phyloP scores from a whole-genome alignment of 1,140 invertebrate species.

The Heliconius hewitsoni region DNA sequence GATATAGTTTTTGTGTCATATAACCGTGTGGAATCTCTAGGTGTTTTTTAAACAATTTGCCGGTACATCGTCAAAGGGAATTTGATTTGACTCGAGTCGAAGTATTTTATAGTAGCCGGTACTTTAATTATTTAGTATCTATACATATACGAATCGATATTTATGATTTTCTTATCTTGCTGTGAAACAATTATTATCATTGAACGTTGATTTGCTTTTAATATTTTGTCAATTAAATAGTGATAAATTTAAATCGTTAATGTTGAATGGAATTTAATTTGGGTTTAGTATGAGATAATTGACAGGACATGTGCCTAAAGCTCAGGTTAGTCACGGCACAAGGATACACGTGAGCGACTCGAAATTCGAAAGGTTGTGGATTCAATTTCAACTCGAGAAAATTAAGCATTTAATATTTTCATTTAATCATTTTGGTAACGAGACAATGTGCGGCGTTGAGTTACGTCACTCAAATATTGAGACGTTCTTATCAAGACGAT shows the following conservation, averaged over 20 bases:
- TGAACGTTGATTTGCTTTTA: neutral
- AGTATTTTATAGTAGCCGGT: neutral
- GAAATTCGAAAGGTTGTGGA: too few species aligned
- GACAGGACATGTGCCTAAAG: too few species aligned
- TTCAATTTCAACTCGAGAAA: too few species aligned
- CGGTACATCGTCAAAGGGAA: conserved; percentile 24
- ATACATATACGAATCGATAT: neutral
- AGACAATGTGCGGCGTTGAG: too few species aligned
- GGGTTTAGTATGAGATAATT: too few species aligned
- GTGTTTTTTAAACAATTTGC: conserved; percentile 26
- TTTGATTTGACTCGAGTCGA: conserved; percentile 10
- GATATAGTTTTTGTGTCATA: neutral
- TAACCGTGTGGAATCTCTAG: conserved; percentile 20
- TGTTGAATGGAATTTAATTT: neutral
- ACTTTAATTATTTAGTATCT: neutral
- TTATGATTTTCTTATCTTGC: neutral
- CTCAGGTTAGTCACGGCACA: too few species aligned
- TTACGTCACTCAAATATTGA: too few species aligned
- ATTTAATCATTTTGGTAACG: too few species aligned
- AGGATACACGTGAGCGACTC: too few species aligned
- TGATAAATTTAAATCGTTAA: neutral
- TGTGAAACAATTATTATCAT: neutral
- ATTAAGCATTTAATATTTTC: too few species aligned
- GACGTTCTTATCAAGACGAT: too few species aligned
- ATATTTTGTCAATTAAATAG: neutral